These are phyloP conservation scores for Caranx ignobilis DNA, from an alignment of 2,113 vertebrate species.

Conservation along the genomic window DNA sequence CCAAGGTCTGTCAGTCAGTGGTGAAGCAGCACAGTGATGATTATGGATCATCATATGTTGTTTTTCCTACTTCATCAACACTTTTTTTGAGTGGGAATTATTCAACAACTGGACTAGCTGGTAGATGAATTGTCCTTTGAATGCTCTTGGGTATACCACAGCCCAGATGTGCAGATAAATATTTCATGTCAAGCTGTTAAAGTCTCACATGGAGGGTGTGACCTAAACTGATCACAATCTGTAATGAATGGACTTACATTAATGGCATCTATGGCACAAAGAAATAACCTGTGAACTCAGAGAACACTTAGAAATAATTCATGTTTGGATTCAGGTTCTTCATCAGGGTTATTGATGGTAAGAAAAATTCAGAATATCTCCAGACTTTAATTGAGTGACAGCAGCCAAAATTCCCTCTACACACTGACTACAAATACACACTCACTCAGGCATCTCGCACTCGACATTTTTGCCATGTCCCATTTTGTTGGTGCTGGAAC, in stretches of 20 bases:
- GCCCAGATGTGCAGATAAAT: constrained; percentile 36
- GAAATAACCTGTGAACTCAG: neutral
- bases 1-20: neutral
- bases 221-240: constrained; percentile 20
- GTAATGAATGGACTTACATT: constrained; percentile 1
- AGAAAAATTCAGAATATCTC: too few species aligned
- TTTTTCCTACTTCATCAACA: neutral
- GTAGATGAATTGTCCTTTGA: neutral
- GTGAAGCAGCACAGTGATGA: constrained; percentile 9
- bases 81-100: neutral
- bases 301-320: neutral
- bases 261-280: neutral
- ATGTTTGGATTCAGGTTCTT: too few species aligned
- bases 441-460: neutral
- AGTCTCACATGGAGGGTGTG: neutral
- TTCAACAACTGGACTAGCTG: neutral
- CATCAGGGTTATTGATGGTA: too few species aligned
- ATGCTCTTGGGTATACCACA: neutral
- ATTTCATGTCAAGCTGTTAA: constrained; percentile 27
- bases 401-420: too few species aligned
- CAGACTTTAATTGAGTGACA: too few species aligned
- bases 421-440: neutral
- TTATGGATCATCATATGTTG: neutral
- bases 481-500: neutral
- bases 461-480: neutral